Conservation (phyloP, 2,797 vertebrate genomes). For the Anomalospiza imberbis region DNA sequence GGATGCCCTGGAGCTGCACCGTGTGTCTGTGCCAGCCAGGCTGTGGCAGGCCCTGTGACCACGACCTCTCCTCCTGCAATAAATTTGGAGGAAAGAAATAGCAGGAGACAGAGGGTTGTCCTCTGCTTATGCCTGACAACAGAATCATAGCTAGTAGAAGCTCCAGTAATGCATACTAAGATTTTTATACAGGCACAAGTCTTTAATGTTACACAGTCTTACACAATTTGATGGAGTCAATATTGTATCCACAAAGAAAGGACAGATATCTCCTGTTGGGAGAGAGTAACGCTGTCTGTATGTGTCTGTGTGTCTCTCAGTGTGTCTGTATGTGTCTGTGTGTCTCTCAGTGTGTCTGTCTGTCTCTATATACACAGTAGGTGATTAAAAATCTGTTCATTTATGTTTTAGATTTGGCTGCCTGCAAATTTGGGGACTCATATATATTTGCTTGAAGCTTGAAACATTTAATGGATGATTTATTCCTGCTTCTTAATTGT, state of each 20-base stretch:
- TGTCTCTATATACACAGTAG: background rate
- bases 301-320: background rate
- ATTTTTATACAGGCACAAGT: background rate
- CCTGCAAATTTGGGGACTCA: background rate
- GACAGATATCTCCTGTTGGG: background rate
- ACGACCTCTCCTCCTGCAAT: rapidly evolving
- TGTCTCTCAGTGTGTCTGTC: background rate
- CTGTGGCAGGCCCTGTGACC: background rate
- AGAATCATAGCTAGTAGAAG: background rate
- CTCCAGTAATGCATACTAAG: background rate
- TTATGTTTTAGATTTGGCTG: background rate
- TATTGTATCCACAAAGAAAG: background rate
- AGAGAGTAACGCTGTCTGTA: rapidly evolving
- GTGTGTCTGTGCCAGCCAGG: background rate
- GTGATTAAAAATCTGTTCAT: background rate
- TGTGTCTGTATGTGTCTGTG: rapidly evolving
- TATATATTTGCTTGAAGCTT: background rate
- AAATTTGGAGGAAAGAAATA: background rate
- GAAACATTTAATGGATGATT: background rate
- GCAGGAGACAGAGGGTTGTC: background rate
- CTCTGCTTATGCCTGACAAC: background rate
- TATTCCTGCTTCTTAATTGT: background rate
- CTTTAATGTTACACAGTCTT: background rate
- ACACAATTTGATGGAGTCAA: background rate
- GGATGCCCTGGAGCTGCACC: background rate